phyloP scores from a whole-genome alignment of 2,797 vertebrate species.

The Vespertilio murinus region DNA sequence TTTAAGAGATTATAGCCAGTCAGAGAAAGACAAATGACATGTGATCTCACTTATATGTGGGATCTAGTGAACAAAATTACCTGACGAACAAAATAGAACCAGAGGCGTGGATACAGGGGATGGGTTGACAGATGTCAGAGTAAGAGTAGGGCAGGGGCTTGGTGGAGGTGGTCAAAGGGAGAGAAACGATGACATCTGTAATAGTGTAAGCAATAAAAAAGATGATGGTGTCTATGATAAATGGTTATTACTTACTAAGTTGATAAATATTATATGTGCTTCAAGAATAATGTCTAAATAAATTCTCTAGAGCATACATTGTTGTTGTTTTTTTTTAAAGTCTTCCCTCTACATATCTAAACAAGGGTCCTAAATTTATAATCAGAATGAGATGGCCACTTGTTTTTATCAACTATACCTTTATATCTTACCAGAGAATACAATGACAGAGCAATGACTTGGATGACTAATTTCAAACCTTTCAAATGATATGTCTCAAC shows the following conservation, averaged over 20 bases:
- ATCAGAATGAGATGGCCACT: background rate
- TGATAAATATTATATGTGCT: background rate
- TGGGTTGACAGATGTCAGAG: background rate
- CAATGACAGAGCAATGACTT: slow-evolving; percentile 67
- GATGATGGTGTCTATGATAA: background rate
- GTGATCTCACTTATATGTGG: background rate
- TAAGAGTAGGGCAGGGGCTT: background rate
- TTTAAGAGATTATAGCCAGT: background rate
- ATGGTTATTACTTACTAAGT: background rate
- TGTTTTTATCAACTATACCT: slow-evolving; percentile 60
- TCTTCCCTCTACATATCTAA: background rate
- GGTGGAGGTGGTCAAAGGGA: background rate
- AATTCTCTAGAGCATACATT: background rate
- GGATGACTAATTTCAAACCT: slow-evolving; percentile 74
- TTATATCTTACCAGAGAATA: slow-evolving; percentile 31
- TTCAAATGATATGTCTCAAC: slow-evolving; percentile 65
- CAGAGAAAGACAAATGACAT: background rate
- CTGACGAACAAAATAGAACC: background rate
- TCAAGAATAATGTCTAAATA: background rate
- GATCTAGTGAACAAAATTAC: background rate
- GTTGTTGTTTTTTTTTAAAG: background rate
- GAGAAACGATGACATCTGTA: background rate
- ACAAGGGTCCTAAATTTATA: background rate
- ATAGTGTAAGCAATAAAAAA: background rate
- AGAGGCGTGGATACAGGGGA: background rate